Percentiles rank a stretch among this genome's conserved stretches.
Evolutionary conservation across 2,113 vertebrate species (phyloP).

Genomic region (Seriola dumerili): DNA sequence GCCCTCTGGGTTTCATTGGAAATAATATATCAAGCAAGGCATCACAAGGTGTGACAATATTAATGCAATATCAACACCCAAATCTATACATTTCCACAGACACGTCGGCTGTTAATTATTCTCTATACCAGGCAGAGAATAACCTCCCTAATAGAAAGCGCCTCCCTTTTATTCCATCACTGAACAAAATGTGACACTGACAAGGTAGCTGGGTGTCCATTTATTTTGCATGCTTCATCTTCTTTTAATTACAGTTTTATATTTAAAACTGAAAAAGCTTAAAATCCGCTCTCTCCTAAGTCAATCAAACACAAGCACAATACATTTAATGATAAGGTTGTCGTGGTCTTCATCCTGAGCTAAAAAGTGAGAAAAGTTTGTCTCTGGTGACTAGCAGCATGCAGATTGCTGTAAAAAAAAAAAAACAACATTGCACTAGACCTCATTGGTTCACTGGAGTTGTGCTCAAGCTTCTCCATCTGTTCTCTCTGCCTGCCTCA

Average conservation of each 20-base stretch:
- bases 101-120: conserved; percentile 58
- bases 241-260: conserved; percentile 31
- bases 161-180: conserved; percentile 45
- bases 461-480: conserved; percentile 77
- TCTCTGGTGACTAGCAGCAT: conserved; percentile 35
- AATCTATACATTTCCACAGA: conserved; percentile 61
- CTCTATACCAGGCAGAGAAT: conserved; percentile 39
- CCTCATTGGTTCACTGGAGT: conserved; percentile 64
- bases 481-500: conserved; percentile 70
- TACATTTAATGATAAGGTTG: conserved; percentile 2
- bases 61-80: conserved; percentile 56
- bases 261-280: background rate
- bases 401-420: conserved; percentile 6
- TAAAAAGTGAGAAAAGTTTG: conserved; percentile 20
- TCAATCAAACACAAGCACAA: conserved; percentile 2
- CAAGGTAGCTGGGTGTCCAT: background rate
- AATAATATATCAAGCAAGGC: conserved; percentile 55
- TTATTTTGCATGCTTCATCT: conserved; percentile 28
- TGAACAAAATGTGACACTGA: conserved; percentile 32
- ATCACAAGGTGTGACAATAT: conserved; percentile 61
- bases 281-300: background rate
- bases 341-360: background rate
- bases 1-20: conserved; percentile 65
- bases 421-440: conserved; percentile 68
- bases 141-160: conserved; percentile 19